phyloP scores from a whole-genome alignment of 2,797 vertebrate genomes.

The Sebastes goodei region DNA sequence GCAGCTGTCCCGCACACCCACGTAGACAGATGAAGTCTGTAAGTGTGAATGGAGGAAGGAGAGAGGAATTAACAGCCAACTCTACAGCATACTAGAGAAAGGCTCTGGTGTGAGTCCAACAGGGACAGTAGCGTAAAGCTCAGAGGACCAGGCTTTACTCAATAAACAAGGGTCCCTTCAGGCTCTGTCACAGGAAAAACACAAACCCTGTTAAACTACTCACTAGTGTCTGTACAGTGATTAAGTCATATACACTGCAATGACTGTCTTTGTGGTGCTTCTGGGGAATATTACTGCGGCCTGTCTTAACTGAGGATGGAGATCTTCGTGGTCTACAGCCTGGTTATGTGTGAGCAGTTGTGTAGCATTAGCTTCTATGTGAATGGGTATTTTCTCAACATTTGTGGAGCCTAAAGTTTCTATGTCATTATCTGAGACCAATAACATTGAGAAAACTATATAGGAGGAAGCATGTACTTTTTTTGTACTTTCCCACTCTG shows the following conservation, averaged over 20 bases:
- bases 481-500: conserved; percentile 48
- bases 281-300: neutral
- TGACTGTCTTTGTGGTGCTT: neutral
- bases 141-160: conserved; percentile 38
- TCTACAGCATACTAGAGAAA: conserved; percentile 19
- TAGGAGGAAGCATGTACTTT: conserved; percentile 21
- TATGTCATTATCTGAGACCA: neutral
- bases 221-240: neutral
- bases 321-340: neutral
- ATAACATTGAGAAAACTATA: conserved; percentile 3
- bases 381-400: neutral
- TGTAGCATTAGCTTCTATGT: neutral
- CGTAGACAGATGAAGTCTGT: conserved; percentile 52
- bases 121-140: conserved; percentile 47
- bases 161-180: conserved; percentile 47
- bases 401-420: neutral
- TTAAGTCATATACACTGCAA: conserved; percentile 2
- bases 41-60: conserved; percentile 63
- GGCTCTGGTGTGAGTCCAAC: conserved; percentile 56
- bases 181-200: conserved; percentile 11
- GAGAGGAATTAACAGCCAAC: conserved; percentile 54
- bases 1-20: conserved; percentile 66
- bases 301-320: neutral
- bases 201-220: conserved; percentile 29
- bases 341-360: neutral